Base-by-base conservation (phyloP, 2,888 invertebrate species). In the Dynastes tityus region DNA sequence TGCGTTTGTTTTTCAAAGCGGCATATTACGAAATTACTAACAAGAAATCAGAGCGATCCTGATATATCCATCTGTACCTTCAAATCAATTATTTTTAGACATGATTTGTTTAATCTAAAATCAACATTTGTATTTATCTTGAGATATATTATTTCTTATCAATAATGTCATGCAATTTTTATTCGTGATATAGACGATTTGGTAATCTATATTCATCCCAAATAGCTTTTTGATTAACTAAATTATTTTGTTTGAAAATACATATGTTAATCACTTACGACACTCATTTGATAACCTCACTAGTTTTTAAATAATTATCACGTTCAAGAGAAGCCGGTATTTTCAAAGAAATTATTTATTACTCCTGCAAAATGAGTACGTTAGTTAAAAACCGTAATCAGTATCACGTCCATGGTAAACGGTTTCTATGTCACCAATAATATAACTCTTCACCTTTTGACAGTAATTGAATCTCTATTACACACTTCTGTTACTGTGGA, bases 21-120 rank as follows among this genome's bases (percentile, higher is more conserved):
- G 5, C 32, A 32, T 32, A 5, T 32, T 32, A 5, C 32, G 32
- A 32, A 32, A 32, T 5, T 1, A 32, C 32, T 4, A 32, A 32
- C 45, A 11, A 45, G 45, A 45, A 45, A 45, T 45, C 8, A 11
- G 45, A 45, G 45, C 45, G 45, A 45, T 45, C 45, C 5, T 32
- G 32, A 45, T 45, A 11, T 45, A 8, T 8, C 45, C 45, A 11
- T 45, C 45, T 45, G 13, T 9, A 63, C 29, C 29, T 6, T 63
- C 9, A 63, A 27, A 63, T 29, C 11, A n/a, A 63, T 63, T 63
- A 63, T 63, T 63, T 63, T 63, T 63, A 63, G 32, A 32, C 63
- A 63, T 27, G 27, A 32, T 63, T 63, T 32, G 9, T 63, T 29
- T 63, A 32, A 63, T 63, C 63, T 63, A 63, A 63, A 63, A 29